phyloP scores from a whole-genome alignment of 2,113 vertebrate genomes.

The Hippopotamus amphibius region DNA sequence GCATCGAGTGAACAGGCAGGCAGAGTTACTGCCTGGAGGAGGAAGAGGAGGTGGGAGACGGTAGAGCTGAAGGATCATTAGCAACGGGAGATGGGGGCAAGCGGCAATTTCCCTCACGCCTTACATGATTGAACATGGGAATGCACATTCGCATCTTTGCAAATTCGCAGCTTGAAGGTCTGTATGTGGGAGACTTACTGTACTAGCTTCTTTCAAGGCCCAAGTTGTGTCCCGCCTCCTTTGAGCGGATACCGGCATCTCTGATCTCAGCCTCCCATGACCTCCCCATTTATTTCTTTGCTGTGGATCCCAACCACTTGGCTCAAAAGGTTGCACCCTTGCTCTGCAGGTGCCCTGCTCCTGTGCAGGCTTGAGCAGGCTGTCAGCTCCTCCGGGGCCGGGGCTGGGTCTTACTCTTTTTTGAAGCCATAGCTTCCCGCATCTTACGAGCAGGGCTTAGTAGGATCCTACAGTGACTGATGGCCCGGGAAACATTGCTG shows the following conservation, averaged over 20 bases:
- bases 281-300: not conserved
- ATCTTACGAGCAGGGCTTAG: not conserved
- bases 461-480: not conserved
- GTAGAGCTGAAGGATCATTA: no score
- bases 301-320: not conserved
- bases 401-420: not conserved
- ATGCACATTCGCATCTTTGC: rapidly evolving
- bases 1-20: no score
- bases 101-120: no score
- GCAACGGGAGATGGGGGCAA: rapidly evolving
- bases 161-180: no score
- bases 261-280: not conserved
- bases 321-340: rapidly evolving
- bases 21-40: no score
- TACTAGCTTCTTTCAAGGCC: not conserved
- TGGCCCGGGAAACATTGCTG: not conserved
- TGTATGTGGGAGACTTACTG: no score
- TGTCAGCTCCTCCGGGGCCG: no score
- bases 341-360: not conserved
- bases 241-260: not conserved
- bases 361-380: not conserved
- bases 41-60: no score
- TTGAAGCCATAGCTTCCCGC: not conserved
- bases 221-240: no score
- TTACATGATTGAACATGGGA: no score